Evolutionary conservation across 2,113 vertebrate genomes (phyloP).

Genomic region (Okapia johnstoni): DNA sequence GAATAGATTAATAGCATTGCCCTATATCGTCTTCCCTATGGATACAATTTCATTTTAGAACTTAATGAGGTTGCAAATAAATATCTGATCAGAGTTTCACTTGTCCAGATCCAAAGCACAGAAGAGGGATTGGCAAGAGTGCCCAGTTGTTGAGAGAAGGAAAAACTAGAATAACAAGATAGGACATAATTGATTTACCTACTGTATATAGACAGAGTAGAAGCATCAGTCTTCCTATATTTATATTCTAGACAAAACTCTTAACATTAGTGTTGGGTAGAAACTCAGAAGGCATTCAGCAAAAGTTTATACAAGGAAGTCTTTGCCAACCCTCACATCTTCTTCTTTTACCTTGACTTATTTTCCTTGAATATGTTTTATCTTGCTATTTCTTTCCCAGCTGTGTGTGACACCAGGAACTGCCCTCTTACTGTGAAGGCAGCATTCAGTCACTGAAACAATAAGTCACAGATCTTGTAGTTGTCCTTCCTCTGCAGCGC

Average conservation of each 20-base stretch:
- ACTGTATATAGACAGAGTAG: background rate
- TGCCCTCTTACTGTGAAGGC: background rate
- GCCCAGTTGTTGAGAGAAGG: background rate
- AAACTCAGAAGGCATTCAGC: background rate
- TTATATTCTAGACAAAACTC: background rate
- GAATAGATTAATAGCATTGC: background rate
- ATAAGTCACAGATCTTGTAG: constrained; percentile 42
- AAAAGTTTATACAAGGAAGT: background rate
- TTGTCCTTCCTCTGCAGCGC: background rate
- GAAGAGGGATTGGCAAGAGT: constrained; percentile 8
- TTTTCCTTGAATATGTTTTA: constrained; percentile 24
- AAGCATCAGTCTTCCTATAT: background rate
- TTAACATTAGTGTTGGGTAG: background rate
- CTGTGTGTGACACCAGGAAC: constrained; percentile 1
- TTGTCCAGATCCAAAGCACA: background rate
- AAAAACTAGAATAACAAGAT: constrained; percentile 9
- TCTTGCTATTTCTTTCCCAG: constrained; percentile 5
- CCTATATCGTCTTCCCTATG: background rate
- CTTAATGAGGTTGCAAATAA: background rate
- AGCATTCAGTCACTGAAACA: constrained; percentile 18
- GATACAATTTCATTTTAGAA: constrained; percentile 34
- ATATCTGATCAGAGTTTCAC: constrained; percentile 22
- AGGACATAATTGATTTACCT: background rate
- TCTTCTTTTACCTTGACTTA: constrained; percentile 2
- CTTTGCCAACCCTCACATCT: background rate